phyloP scores from a whole-genome alignment of 2,797 vertebrate genomes.

The Pipistrellus pygmaeus region DNA sequence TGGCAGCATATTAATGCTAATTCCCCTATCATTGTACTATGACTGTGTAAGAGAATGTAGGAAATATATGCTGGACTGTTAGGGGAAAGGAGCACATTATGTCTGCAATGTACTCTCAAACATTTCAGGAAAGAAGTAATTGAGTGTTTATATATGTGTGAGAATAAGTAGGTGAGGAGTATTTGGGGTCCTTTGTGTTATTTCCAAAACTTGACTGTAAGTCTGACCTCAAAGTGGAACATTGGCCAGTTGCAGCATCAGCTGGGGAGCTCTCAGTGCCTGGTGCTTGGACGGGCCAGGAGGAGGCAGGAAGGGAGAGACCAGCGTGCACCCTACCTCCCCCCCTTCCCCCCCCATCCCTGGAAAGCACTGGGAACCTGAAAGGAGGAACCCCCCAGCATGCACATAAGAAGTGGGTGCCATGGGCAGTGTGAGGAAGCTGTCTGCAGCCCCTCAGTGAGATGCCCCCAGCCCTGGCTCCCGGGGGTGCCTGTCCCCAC shows the following conservation, averaged over 20 bases:
- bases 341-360: rapidly evolving
- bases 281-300: rapidly evolving
- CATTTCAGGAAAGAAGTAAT: background rate
- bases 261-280: background rate
- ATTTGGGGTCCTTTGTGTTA: background rate
- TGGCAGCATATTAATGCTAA: background rate
- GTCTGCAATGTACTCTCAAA: conserved; percentile 27
- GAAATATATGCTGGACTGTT: background rate
- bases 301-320: background rate
- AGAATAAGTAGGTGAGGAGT: background rate
- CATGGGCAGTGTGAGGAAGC: background rate
- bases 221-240: conserved; percentile 55
- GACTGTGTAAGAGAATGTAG: background rate
- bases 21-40: background rate
- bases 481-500: background rate
- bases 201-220: conserved; percentile 23
- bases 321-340: too few relatives aligned
- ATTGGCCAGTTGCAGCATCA: background rate
- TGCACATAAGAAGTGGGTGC: background rate
- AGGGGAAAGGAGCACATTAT: background rate
- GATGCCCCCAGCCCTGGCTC: background rate
- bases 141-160: background rate
- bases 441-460: background rate
- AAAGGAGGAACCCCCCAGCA: background rate
- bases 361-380: background rate